These are phyloP conservation scores for Patella vulgata DNA, from an alignment of 1,140 invertebrate genomes.

Conservation along the genomic window DNA sequence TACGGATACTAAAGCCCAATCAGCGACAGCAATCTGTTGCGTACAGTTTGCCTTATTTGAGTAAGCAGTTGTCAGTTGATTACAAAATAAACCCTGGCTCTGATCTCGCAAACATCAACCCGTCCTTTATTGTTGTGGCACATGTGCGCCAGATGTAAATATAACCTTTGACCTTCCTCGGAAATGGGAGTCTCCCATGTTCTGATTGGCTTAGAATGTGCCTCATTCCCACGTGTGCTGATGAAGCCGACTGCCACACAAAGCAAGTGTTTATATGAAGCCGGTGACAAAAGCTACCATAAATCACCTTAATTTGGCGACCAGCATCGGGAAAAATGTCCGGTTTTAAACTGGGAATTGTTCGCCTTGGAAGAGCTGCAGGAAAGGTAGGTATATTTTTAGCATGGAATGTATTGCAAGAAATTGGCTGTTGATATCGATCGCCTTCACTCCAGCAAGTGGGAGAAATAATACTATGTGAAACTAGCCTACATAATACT, in stretches of 20 bases:
- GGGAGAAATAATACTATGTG: too few relatives aligned
- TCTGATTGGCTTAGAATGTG: conserved; percentile 38
- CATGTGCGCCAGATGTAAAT: conserved; percentile 37
- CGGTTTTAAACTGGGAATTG: conserved; percentile 64
- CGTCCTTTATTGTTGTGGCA: too few relatives aligned
- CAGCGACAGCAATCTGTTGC: too few relatives aligned
- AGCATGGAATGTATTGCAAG: too few relatives aligned
- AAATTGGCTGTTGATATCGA: too few relatives aligned
- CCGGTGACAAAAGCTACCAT: neutral
- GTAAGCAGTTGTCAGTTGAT: too few relatives aligned
- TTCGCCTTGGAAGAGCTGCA: conserved; percentile 65
- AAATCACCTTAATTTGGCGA: neutral
- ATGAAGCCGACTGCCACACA: neutral
- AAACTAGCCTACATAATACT: too few relatives aligned
- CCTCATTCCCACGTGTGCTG: conserved; percentile 48
- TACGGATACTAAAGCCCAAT: too few relatives aligned
- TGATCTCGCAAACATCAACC: too few relatives aligned
- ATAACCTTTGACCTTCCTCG: conserved; percentile 47
- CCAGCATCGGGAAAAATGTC: conserved; percentile 34
- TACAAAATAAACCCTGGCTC: too few relatives aligned
- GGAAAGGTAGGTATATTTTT: conserved; percentile 62
- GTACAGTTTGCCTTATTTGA: too few relatives aligned
- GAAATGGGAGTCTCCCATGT: conserved; percentile 17
- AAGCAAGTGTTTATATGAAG: neutral
- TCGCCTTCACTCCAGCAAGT: too few relatives aligned